phyloP scores from a whole-genome alignment of 2,797 vertebrate species.

The Peromyscus attwateri region DNA sequence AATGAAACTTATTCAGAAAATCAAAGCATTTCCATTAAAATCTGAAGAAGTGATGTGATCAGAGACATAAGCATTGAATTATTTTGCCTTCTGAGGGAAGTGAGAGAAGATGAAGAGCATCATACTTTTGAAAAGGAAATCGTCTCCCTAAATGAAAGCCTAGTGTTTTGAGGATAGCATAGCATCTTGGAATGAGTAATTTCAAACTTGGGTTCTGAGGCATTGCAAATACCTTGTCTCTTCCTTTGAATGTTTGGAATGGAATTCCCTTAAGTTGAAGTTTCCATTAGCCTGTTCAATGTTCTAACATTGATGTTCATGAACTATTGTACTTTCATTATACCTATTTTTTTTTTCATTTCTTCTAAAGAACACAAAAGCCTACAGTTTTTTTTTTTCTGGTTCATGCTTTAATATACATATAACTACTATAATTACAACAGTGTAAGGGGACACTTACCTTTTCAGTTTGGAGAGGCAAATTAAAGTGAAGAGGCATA shows the following conservation, averaged over 20 bases:
- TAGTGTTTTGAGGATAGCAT: not conserved
- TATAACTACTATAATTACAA: not conserved
- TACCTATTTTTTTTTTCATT: not conserved
- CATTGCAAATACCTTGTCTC: not conserved
- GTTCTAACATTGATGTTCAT: not conserved
- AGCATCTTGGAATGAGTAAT: constrained; percentile 3
- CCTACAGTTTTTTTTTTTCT: not conserved
- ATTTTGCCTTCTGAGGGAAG: constrained; percentile 74
- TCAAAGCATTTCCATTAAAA: constrained; percentile 87
- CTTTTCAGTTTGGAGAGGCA: not conserved
- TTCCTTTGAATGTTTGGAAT: constrained; percentile 31
- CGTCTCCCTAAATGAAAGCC: constrained; percentile 51
- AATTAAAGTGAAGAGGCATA: not conserved
- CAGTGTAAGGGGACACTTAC: not conserved
- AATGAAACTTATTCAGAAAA: constrained; percentile 87
- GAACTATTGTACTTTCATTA: not conserved
- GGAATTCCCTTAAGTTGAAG: not conserved
- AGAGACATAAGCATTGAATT: constrained; percentile 77
- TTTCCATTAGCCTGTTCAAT: not conserved
- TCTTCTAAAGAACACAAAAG: not conserved
- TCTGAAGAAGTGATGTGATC: constrained; percentile 75
- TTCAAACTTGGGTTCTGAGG: constrained; percentile 41
- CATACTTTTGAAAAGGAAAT: constrained; percentile 71
- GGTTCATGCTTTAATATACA: not conserved
- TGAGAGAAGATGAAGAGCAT: constrained; percentile 61